Base-by-base conservation (phyloP, 2,888 invertebrate genomes). In the Dromius quadrimaculatus region DNA sequence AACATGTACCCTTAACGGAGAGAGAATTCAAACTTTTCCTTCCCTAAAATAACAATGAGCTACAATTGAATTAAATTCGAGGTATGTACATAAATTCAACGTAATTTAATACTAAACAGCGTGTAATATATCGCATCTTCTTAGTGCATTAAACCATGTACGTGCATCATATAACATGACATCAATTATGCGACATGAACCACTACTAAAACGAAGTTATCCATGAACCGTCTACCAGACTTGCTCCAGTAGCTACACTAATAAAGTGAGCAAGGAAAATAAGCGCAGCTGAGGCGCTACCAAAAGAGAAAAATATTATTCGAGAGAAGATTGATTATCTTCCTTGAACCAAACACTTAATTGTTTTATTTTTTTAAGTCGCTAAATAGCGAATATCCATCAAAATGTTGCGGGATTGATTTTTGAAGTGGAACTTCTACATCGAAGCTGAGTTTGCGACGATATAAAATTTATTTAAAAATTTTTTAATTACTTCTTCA, bases 131-230 rank as follows among this genome's bases (percentile, higher is more conserved):
- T 41, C 41, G 41, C 41, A 54, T 54, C 50, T 47, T 11, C 20
- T 54, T 54, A 28, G 50, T 54, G 32, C 13, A 54, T 54, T 54
- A 54, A 54, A 28, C 50, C 28, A 28, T 28, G 28, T 8, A 28
- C 9, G 28, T 54, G 28, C 50, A 54, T 23, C 28, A 13, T 11
- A 28, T 28, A 32, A 47, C 32, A 23, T 32, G 50, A 23, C 50
- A 28, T 54, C 50, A 54, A 54, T 54, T 54, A 54, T 28, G 50
- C 50, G 50, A 54, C 50, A 54, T 54, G 28, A 47, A 54, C 50
- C 50, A 28, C 28, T 15, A 17, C 23, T 13, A 9, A 54, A 54
- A 54, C 15, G 50, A 54, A 54, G 50, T 54, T 54, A 54, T 15
- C 13, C 8, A 47, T 22, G 22, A 11, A 23, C 47, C 23, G 19